These are phyloP conservation scores for Nebria salina DNA, from an alignment of 2,888 invertebrate genomes.

Conservation along the genomic window DNA sequence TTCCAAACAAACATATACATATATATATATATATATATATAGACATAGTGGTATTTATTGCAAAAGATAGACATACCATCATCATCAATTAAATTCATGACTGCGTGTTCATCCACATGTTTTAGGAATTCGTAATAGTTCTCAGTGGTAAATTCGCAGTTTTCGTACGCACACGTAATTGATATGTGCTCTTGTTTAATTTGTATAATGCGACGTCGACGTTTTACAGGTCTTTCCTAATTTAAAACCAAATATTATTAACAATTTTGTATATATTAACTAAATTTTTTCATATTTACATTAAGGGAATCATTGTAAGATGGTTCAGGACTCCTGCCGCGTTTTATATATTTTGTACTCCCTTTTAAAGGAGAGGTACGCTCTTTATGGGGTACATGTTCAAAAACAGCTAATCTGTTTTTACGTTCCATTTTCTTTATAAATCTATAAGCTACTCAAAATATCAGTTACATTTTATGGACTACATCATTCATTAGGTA, in stretches of 20 bases:
- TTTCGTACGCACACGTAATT: conserved; percentile 70
- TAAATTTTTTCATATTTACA: not conserved
- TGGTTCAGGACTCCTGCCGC: conserved; percentile 45
- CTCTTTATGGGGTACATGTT: conserved; percentile 56
- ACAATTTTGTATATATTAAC: not conserved
- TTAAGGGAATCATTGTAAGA: conserved; percentile 7
- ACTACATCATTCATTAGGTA: no score
- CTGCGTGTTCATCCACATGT: conserved; percentile 68
- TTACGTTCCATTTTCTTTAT: conserved; percentile 48
- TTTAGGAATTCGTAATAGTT: conserved; percentile 66
- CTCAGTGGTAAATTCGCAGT: conserved; percentile 61
- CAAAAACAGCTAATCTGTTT: conserved; percentile 58
- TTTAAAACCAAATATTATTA: conserved; percentile 11
- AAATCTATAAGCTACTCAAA: no score
- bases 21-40: no score
- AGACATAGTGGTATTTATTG: not conserved
- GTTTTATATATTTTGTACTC: conserved; percentile 38
- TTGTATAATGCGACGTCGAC: conserved; percentile 50
- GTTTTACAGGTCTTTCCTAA: conserved; percentile 41
- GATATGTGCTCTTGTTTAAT: conserved; percentile 59
- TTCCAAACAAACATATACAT: not conserved
- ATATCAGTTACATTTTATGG: no score
- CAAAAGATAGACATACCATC: not conserved
- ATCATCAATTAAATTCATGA: conserved; percentile 56
- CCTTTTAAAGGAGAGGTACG: conserved; percentile 20